A percentile compares a stretch with the other conserved stretches of the same genome.
Evolutionary conservation across 2,113 vertebrate species (phyloP).

Genomic region (Perognathus longimembris): DNA sequence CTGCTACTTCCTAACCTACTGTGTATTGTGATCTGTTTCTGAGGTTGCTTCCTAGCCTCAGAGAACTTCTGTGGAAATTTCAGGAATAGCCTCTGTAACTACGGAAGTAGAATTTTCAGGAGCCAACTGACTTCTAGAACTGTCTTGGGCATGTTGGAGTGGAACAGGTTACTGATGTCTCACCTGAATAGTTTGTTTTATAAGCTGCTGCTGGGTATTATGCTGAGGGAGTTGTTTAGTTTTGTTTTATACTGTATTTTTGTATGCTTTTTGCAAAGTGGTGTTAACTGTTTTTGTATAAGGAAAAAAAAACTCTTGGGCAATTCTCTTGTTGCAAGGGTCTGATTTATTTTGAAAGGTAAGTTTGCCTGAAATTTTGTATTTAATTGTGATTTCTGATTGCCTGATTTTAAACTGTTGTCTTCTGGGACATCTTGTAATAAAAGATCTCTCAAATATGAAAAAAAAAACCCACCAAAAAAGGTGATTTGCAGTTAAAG

Average conservation of each 20-base stretch:
- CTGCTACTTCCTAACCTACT: too few relatives aligned
- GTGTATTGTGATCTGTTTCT: too few relatives aligned
- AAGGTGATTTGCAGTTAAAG: neutral
- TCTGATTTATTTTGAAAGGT: conserved; percentile 79
- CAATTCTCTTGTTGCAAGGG: conserved; percentile 69
- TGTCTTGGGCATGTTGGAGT: too few relatives aligned
- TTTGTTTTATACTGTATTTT: conserved; percentile 88
- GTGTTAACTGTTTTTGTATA: conserved; percentile 84
- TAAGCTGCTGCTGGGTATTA: conserved; percentile 87
- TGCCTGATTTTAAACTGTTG: conserved; percentile 78
- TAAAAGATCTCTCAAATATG: conserved; percentile 79
- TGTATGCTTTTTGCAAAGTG: conserved; percentile 88
- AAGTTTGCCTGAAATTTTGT: conserved; percentile 75
- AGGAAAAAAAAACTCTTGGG: conserved; percentile 57
- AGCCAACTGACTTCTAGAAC: too few relatives aligned
- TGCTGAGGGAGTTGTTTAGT: conserved; percentile 79
- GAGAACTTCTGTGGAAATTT: too few relatives aligned
- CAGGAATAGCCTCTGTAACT: conserved; percentile 9
- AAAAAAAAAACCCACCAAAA: too few relatives aligned
- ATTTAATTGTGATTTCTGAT: conserved; percentile 73
- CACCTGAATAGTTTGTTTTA: conserved; percentile 83
- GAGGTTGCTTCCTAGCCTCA: too few relatives aligned
- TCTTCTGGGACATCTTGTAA: conserved; percentile 77
- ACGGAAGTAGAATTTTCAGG: too few relatives aligned
- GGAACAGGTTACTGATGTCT: too few relatives aligned